Evolutionary conservation across 2,113 vertebrate genomes (phyloP), one percentile per base, ranked within the genome.

Genomic region (Notarius lentiginosus): DNA sequence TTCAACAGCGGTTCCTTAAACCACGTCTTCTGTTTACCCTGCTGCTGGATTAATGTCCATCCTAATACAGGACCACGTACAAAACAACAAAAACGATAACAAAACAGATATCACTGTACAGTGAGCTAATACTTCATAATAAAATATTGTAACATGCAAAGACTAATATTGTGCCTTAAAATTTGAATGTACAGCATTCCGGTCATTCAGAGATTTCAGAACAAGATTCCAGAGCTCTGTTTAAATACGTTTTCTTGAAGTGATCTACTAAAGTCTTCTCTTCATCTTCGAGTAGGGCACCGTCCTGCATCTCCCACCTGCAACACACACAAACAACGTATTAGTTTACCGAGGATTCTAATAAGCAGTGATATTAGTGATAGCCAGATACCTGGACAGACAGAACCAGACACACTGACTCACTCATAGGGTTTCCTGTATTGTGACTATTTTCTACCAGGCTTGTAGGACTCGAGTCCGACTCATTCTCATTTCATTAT

Each of bases 281-380:
- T 83, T 96, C 95, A 9, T 97, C 96, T 91, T 96, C 95, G 86
- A 99, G 94, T 90, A 86, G 92, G 53, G 96, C 96, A 75, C 86
- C 94, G 55, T 96, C 95, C 91, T 94, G 97, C 96, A 97, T 96
- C 93, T 99, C 98, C 97, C 98, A 99, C 91, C 98, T 99, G 95
- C 91, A 96, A 93, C 56, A 84, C 24, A 88, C 14, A 86, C 20
- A 88, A 77, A 90, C 49, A 88, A 63, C 18, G 30, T 1, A 49
- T n/a, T 12, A 60, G 72, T 75, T 41, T 14, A 17, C 61, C 63
- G 17, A 79, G 82, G 66, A 1, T 58, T 24, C 65, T 88, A 34
- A 22, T 1, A 73, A 72, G 7, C 27, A 72, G 41, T 5, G 22
- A 53, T 30, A 24, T 56, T 60, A 55, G 17, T 84, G 30, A 55